Percentiles rank a stretch among this genome's conserved stretches.
Conservation (phyloP, 2,888 invertebrate species). For the Standfussiana lucernea region DNA sequence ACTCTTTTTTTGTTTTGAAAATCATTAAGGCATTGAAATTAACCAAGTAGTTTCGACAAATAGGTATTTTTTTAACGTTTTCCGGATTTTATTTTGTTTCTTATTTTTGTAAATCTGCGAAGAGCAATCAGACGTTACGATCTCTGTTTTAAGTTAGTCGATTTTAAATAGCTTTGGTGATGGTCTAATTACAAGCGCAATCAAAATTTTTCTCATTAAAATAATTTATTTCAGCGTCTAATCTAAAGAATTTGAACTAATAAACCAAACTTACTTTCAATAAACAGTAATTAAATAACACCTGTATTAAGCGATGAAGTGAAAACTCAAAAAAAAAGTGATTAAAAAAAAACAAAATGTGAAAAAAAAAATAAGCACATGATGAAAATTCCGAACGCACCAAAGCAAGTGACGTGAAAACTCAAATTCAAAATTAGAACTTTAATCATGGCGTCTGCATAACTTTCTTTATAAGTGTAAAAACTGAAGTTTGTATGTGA, state of each 20-base stretch:
- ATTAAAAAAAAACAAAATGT: slow-evolving; percentile 21
- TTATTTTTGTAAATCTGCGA: slow-evolving; percentile 65
- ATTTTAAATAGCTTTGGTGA: slow-evolving; percentile 54
- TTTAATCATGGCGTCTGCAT: slow-evolving; percentile 67
- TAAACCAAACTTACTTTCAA: neutral
- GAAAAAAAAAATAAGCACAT: slow-evolving; percentile 23
- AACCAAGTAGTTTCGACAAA: slow-evolving; percentile 78
- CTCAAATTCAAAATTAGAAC: slow-evolving; percentile 57
- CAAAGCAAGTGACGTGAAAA: slow-evolving; percentile 29
- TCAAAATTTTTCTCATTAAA: slow-evolving; percentile 46
- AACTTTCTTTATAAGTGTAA: slow-evolving; percentile 65
- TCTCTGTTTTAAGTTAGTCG: slow-evolving; percentile 60
- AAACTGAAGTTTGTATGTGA: slow-evolving; percentile 36
- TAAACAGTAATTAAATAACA: slow-evolving; percentile 7
- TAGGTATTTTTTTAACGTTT: slow-evolving; percentile 71
- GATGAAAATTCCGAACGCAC: slow-evolving; percentile 42
- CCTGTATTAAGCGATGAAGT: slow-evolving; percentile 29
- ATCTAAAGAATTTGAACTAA: slow-evolving; percentile 4
- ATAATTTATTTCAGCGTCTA: slow-evolving; percentile 32
- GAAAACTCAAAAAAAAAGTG: slow-evolving; percentile 26
- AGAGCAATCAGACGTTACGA: slow-evolving; percentile 61
- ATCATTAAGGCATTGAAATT: slow-evolving; percentile 87
- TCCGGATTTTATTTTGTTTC: slow-evolving; percentile 53
- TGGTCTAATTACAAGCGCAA: slow-evolving; percentile 62
- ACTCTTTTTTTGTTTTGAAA: slow-evolving; percentile 80